Base-by-base conservation (phyloP, 2,113 vertebrate genomes). In the Hiodon tergisus region DNA sequence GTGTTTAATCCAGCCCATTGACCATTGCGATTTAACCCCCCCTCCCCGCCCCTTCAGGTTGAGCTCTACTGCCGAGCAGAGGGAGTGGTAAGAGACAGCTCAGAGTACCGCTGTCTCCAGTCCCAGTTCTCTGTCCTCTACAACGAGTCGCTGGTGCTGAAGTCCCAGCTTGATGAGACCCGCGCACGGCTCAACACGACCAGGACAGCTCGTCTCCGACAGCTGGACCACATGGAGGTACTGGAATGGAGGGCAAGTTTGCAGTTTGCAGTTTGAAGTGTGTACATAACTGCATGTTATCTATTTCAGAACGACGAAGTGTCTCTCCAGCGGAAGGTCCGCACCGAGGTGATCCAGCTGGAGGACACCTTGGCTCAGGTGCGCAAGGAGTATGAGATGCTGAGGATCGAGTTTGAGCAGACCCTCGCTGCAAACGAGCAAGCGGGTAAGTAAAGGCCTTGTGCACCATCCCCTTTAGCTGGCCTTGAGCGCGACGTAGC, bases 91-190 rank as follows among this genome's bases (percentile, higher is more conserved):
- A 95, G 93, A 78, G 94, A 98, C n/a, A 95, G 94, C 0, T 92
- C 96, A 0, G 97, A 98, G 63, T 99, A 98, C 66, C 94, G 94
- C 68, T 99, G 97, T 79, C 95, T 98, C 83, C 97, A 99, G 86
- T 99, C 97, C 0, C 97, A 99, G 58, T 99, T 98, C 84, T 99
- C 97, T 0, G 97, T 99, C 50, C 78, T 98, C 16, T 99, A 98
- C 78, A 98, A 98, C 0, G 97, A 98, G 85, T 98, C 95, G 50
- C 89, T 99, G 6, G 96, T 94, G 78, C 84, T 98, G 80, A 98
- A 98, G 77, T 91, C 91, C 4, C 97, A 99, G 54, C 90, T 98
- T 67, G 96, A 98, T 0, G 96, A 98, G 81, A 96, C 95, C 0
- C 94, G 95, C 2, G 90, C 93, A 6, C 88, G 98, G 47, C 94